Percentiles rank a stretch among this genome's conserved stretches.
Evolutionary conservation across 2,888 invertebrate genomes (phyloP).

Genomic region (Cinara cedri): DNA sequence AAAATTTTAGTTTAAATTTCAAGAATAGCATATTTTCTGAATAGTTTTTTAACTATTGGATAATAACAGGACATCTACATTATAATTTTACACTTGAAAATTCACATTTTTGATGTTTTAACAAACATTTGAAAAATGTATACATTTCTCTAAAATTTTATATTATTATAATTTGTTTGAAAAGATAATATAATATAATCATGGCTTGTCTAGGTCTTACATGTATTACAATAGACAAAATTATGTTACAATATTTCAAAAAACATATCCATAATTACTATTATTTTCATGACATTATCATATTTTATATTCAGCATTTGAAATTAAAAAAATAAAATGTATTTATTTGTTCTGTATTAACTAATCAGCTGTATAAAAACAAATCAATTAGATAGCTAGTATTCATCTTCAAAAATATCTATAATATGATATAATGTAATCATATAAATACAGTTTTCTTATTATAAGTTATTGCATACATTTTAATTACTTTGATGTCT

Average conservation of each 20-base stretch:
- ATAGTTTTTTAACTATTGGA: no score
- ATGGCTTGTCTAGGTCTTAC: no score
- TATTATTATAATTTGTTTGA: no score
- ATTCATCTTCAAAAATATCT: conserved; percentile 2
- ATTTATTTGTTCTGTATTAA: conserved; percentile 42
- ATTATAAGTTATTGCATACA: conserved; percentile 49
- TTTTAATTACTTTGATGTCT: conserved; percentile 15
- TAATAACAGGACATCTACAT: no score
- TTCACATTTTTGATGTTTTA: no score
- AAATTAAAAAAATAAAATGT: conserved; percentile 43
- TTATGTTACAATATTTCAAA: neutral
- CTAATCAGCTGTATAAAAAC: conserved; percentile 45
- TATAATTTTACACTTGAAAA: no score
- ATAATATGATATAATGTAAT: no score
- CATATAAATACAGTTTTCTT: conserved; percentile 24
- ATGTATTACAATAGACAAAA: neutral
- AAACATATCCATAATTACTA: neutral
- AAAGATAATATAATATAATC: no score
- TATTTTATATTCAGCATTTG: neutral
- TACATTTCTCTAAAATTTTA: no score
- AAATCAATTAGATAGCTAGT: conserved; percentile 24
- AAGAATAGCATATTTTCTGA: no score
- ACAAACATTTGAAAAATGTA: no score
- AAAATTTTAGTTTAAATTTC: no score
- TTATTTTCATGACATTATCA: neutral